A percentile compares a stretch with the other conserved stretches of the same genome.
These are phyloP conservation scores for Ecliptopera silaceata DNA, from an alignment of 2,888 invertebrate species.

Conservation along the genomic window DNA sequence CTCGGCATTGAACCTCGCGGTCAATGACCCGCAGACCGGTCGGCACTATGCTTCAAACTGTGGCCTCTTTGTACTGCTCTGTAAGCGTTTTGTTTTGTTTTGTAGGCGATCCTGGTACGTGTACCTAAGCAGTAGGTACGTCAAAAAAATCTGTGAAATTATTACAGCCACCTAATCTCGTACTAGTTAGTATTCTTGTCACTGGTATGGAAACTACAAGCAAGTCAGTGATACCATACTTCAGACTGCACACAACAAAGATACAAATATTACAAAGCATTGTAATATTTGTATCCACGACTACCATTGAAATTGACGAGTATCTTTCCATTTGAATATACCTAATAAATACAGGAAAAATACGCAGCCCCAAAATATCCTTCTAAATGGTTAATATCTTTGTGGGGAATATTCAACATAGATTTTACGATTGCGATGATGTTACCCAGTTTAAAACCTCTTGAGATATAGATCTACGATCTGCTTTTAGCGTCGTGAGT, in stretches of 20 bases:
- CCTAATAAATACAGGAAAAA: too few species aligned
- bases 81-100: slow-evolving; percentile 12
- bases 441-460: slow-evolving; percentile 2
- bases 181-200: too few species aligned
- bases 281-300: too few species aligned
- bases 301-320: too few species aligned
- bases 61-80: slow-evolving; percentile 21
- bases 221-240: too few species aligned
- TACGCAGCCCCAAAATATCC: too few species aligned
- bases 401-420: neutral
- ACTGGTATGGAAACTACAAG: too few species aligned
- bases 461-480: slow-evolving; percentile 5
- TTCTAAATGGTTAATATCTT: neutral
- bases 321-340: too few species aligned
- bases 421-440: neutral
- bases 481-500: slow-evolving; percentile 5
- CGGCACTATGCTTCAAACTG: neutral
- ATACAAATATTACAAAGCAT: too few species aligned
- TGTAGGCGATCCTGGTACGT: neutral
- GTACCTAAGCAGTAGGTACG: neutral
- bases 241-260: too few species aligned
- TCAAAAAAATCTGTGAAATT: too few species aligned
- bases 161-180: neutral
- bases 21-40: slow-evolving; percentile 27
- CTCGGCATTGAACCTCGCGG: slow-evolving; percentile 27